Conservation (phyloP, 2,888 invertebrate genomes). For the Acronicta leporina region DNA sequence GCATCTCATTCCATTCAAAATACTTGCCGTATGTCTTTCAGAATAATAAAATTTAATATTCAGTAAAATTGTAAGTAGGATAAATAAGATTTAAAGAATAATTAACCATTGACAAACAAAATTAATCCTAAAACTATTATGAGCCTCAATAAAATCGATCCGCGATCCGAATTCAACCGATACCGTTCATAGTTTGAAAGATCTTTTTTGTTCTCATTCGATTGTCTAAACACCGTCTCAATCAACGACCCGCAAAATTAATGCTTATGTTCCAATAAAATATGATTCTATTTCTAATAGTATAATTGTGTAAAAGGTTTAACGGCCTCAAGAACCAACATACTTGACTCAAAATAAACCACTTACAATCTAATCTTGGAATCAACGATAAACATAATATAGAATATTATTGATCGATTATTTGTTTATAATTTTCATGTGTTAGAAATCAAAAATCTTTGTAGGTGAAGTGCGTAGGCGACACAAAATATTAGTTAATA, state of each 20-base stretch:
- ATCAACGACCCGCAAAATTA: too few relatives aligned
- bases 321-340: constrained; percentile 2
- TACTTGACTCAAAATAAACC: constrained; percentile 12
- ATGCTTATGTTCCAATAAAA: not conserved
- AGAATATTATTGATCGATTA: not conserved
- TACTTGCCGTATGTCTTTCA: not conserved
- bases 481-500: too few relatives aligned
- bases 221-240: too few relatives aligned
- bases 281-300: constrained; percentile 12
- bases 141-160: too few relatives aligned
- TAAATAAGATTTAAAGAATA: too few relatives aligned
- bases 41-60: not conserved
- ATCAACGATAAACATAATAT: constrained; percentile 3
- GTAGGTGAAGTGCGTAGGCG: not conserved
- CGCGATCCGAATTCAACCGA: too few relatives aligned
- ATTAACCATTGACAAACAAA: too few relatives aligned
- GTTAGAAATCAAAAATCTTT: not conserved
- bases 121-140: too few relatives aligned
- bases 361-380: constrained; percentile 1
- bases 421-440: constrained; percentile 4
- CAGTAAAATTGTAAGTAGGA: too few relatives aligned
- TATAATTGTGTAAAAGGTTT: constrained; percentile 6
- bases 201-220: too few relatives aligned
- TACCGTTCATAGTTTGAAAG: too few relatives aligned
- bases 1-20: not conserved